Evolutionary conservation across 2,797 vertebrate genomes (phyloP).

Genomic region (Bradypodion ventrale): DNA sequence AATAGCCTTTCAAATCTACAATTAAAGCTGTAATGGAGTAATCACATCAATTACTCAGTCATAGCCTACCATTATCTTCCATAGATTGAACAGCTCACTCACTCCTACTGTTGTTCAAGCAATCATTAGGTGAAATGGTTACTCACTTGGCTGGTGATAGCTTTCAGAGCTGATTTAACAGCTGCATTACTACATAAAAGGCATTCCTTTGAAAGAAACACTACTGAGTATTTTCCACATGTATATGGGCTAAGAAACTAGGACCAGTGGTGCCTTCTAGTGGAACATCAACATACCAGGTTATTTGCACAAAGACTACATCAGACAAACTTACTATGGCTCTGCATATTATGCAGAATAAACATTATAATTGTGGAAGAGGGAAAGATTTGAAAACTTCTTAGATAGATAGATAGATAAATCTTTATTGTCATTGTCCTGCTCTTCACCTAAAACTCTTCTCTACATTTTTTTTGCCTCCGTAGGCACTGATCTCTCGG

Average conservation of each 20-base stretch:
- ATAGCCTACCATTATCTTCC: not conserved
- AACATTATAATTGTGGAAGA: no score
- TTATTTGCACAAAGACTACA: not conserved
- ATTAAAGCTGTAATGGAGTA: conserved; percentile 1
- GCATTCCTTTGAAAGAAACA: not conserved
- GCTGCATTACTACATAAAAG: not conserved
- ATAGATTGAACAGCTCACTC: not conserved
- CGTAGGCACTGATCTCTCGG: not conserved
- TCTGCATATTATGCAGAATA: not conserved
- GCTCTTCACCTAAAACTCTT: not conserved
- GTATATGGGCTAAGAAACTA: not conserved
- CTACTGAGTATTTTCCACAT: not conserved
- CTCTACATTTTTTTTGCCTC: not conserved
- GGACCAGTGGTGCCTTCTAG: not conserved
- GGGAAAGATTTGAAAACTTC: not conserved
- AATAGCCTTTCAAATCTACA: not conserved
- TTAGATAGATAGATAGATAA: no score
- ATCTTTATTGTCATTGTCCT: no score
- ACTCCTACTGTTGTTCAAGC: not conserved
- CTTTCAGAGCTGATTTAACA: not conserved
- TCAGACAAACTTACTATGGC: not conserved
- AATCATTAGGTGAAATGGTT: not conserved
- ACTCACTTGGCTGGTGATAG: not conserved
- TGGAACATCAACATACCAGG: no score
- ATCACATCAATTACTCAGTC: not conserved